These are phyloP conservation scores for Telmatochromis sp. DNA, from an alignment of 2,113 vertebrate species.

Conservation along the genomic window DNA sequence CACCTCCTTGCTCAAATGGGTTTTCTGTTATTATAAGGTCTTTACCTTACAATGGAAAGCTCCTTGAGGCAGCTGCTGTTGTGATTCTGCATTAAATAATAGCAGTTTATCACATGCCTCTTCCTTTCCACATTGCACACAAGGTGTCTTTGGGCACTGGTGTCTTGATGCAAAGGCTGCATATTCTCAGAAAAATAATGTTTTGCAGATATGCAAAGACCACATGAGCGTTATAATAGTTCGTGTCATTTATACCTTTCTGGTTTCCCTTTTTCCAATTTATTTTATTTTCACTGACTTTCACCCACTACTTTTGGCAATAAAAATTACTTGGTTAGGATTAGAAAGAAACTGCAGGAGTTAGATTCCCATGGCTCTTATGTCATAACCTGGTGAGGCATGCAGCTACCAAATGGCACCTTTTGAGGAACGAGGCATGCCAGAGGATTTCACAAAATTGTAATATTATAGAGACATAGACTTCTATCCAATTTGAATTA, in stretches of 20 bases:
- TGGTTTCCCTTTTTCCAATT: background rate
- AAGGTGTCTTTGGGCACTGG: background rate
- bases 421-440: background rate
- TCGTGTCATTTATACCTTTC: background rate
- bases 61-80: background rate
- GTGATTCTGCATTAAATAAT: background rate
- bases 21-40: background rate
- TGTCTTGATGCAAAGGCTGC: background rate
- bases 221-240: rapidly evolving
- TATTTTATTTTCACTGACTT: background rate
- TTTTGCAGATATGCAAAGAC: background rate
- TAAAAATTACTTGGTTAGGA: background rate
- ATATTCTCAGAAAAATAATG: background rate
- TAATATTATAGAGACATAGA: background rate
- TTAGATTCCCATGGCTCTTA: background rate
- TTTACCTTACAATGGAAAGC: background rate
- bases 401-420: background rate
- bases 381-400: background rate
- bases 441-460: background rate
- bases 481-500: background rate
- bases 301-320: background rate
- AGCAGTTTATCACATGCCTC: background rate
- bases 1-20: background rate
- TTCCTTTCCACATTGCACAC: background rate
- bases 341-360: background rate